Evolutionary conservation across 2,113 vertebrate species (phyloP), one percentile per base, ranked within the genome.

Genomic region (Hystrix cristata): DNA sequence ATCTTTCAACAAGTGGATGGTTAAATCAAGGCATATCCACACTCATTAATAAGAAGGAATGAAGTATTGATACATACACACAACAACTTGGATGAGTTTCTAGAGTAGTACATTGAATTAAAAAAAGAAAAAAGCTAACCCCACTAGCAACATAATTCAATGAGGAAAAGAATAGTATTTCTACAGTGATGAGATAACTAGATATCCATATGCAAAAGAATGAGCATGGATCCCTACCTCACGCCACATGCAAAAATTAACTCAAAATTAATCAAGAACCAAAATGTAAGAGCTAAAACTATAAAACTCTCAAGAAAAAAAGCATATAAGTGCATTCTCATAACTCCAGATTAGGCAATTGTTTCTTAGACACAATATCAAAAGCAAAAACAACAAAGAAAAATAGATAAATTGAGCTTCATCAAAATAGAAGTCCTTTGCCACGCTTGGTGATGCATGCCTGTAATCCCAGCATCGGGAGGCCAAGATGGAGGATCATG

Each of bases 211-310:
- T 18, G n/a, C 71, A 60, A 78, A 62, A 59, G 12, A 92, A 83
- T 55, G 1, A 53, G 59, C 10, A 1, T 88, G 27, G 38, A 91
- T 25, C 57, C 34, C 57, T 87, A 87, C 48, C 13, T 94, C 34
- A 79, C 15, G 53, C 29, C 76, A 53, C 4, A 53, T 53, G 16
- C 25, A 31, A 53, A 65, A 85, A 81, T 85, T 62, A 87, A 76
- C 53, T 95, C 71, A 95, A 95, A 95, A 74, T 69, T 29, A 53
- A 88, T 85, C 84, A 94, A 86, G 34, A 25, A 65, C 31, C 59
- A 85, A 84, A 94, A 71, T 31, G 1, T 82, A 89, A 96, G n/a
- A 89, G 18, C 43, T 53, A 74, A 80, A 91, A 80, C 57, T 81
- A 69, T 23, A 79, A 79, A 79, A 79, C 76, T 79, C 76, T 53